Conservation (phyloP, 2,113 vertebrate species). For the Phaethornis superciliosus region DNA sequence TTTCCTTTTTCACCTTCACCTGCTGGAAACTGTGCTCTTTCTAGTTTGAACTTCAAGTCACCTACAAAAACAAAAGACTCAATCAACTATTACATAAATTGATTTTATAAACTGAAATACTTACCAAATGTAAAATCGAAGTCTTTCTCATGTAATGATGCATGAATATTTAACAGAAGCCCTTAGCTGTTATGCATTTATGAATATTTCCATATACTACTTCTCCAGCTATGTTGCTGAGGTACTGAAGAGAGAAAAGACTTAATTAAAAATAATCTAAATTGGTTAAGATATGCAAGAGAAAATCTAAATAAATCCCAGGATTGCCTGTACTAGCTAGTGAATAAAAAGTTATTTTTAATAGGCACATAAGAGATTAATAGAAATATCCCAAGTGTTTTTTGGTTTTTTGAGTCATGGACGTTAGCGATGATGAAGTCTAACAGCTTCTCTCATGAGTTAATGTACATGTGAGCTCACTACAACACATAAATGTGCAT, state of each 20-base stretch:
- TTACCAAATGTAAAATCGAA: conserved; percentile 53
- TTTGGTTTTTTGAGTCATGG: neutral
- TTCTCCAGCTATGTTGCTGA: conserved; percentile 60
- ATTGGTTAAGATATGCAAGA: conserved; percentile 66
- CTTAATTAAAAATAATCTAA: conserved; percentile 71
- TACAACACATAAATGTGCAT: neutral
- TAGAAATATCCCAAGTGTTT: conserved; percentile 40
- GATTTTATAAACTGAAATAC: conserved; percentile 66
- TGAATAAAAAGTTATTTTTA: conserved; percentile 60
- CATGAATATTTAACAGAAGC: conserved; percentile 73
- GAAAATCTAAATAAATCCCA: conserved; percentile 72
- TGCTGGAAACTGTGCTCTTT: neutral
- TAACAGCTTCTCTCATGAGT: neutral
- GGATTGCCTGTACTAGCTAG: conserved; percentile 41
- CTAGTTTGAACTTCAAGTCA: conserved; percentile 15
- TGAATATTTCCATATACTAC: conserved; percentile 67
- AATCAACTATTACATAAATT: conserved; percentile 41
- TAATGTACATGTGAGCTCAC: neutral
- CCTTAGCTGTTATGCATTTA: conserved; percentile 63
- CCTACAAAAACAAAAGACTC: neutral
- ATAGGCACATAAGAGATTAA: conserved; percentile 58
- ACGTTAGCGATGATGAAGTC: neutral
- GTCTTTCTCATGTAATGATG: conserved; percentile 31
- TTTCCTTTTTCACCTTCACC: neutral
- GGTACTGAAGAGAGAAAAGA: conserved; percentile 68